Evolutionary conservation across 2,888 invertebrate genomes (phyloP), one percentile per base, ranked within the genome.

Genomic region (Diadromus collaris): DNA sequence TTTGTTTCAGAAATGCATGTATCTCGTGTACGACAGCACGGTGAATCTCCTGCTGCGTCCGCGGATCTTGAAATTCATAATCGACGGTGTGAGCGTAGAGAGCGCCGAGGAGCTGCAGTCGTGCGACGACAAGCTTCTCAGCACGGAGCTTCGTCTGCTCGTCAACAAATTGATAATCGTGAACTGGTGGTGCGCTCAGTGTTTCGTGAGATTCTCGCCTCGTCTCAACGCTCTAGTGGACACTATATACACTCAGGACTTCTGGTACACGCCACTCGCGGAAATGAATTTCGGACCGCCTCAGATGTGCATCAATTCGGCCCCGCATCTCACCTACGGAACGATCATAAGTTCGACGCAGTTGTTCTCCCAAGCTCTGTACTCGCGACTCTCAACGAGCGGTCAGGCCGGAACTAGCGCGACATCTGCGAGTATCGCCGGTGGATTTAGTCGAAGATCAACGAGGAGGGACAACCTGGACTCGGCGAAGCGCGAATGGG

Each of bases 281-380:
- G 90, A 90, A 41, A 90, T 90, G 86, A 90, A 90, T 68, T 91
- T 91, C 34, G 90, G 90, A 0, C 90, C 90, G 1, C 90, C 91
- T 0, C 90, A 90, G 63, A 91, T 91, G 91, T 89, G 88, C 44
- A 90, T 90, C 70, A 88, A 86, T 41, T 90, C 90, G 0, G 89
- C 88, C 0, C 90, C 90, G 1, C 86, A 86, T 29, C 79, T 91
- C 9, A 91, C 90, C 2, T 91, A 90, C 60, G 91, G 91, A 2
- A 88, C 86, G 9, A 88, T 87, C 44, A 91, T 91, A 60, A 90
- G 90, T 38, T 89, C 91, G 0, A 89, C 90, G 0, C 91, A 91
- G 44, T 76, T 91, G 0, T 91, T 90, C 41, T 90, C 90, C 0
- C 91, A 91, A 64, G 90, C 90, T 1, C 84, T 90, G 48, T 88